These are phyloP conservation scores for Bubo scandiacus DNA, from an alignment of 2,113 vertebrate species.

Conservation along the genomic window DNA sequence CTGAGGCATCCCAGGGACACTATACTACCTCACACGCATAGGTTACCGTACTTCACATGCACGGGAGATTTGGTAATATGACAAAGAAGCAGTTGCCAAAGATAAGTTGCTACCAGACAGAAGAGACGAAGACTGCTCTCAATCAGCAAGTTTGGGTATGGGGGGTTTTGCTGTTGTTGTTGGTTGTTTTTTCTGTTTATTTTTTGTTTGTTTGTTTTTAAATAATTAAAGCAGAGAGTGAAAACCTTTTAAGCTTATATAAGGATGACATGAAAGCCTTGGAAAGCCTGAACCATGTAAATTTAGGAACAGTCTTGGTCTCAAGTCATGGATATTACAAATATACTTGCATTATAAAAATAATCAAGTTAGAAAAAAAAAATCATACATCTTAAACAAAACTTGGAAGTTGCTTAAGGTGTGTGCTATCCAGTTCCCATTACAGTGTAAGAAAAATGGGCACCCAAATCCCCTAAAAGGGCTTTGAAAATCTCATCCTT, in stretches of 20 bases:
- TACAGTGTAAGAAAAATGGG: not conserved
- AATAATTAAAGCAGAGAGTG: not conserved
- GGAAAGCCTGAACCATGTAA: not conserved
- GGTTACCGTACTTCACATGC: too few species aligned
- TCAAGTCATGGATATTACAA: not conserved
- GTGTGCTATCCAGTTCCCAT: not conserved
- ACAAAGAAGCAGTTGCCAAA: not conserved
- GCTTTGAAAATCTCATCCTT: not conserved
- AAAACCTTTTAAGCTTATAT: not conserved
- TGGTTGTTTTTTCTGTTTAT: not conserved
- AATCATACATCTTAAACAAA: not conserved
- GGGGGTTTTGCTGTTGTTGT: not conserved
- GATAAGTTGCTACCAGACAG: not conserved
- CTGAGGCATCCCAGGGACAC: not conserved
- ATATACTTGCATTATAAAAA: not conserved
- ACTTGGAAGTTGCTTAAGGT: not conserved
- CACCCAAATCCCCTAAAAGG: not conserved
- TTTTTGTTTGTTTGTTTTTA: not conserved
- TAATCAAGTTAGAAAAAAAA: not conserved
- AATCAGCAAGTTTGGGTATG: not conserved
- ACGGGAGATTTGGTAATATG: accelerated
- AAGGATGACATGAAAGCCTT: not conserved
- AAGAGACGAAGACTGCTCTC: not conserved
- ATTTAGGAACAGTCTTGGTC: not conserved
- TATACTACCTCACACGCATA: accelerated